Base-by-base conservation (phyloP, 2,797 vertebrate species). In the Manis javanica region DNA sequence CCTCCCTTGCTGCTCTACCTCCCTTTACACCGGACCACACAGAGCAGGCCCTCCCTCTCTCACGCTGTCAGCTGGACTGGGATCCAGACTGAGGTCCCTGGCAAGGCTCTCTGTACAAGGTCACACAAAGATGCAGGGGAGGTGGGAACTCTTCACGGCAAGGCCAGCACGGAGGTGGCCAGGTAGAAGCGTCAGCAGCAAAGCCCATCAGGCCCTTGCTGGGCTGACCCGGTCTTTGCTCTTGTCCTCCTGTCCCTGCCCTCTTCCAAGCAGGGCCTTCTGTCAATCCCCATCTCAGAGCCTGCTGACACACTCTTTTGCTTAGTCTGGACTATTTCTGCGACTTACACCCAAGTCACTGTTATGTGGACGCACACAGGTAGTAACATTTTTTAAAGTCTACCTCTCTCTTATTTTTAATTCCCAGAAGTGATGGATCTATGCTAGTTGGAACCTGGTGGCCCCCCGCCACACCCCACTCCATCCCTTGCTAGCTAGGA, bases 331-430 rank as follows among this genome's bases (percentile, higher is more conserved):
- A 59, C 42, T 59, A 34, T 37, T 31, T 46, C 66, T 68, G 78
- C 3, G 31, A 49, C 63, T 77, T 34, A 64, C 4, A 74, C 51
- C 66, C 49, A 10, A 49, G n/a, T 14, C 19, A 86, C 24, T n/a
- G 49, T 4, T 8, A 64, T 29, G 81, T 31, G 8, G 21, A 91
- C 49, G 23, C 18, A 86, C 18, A 26, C 1, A 46, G 37, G 29
- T 14, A 51, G 12, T 29, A 69, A 89, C 66, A 26, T 42, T 94
- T 90, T 18, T 0, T 29, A 64, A 71, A 87, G 34, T 31, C 64
- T 34, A 16, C 24, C 64, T 81, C 95, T 37, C 75, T 59, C 53
- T 89, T 63, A 42, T 37, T 75, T 87, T 89, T 72, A 95, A 83
- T 72, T 72, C 63, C 14, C 39, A 57, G 14, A 39, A 29, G 69